Percentiles rank a stretch among this genome's conserved stretches.
Conservation (phyloP, 2,888 invertebrate species). For the Callyntrura guangdongensis region DNA sequence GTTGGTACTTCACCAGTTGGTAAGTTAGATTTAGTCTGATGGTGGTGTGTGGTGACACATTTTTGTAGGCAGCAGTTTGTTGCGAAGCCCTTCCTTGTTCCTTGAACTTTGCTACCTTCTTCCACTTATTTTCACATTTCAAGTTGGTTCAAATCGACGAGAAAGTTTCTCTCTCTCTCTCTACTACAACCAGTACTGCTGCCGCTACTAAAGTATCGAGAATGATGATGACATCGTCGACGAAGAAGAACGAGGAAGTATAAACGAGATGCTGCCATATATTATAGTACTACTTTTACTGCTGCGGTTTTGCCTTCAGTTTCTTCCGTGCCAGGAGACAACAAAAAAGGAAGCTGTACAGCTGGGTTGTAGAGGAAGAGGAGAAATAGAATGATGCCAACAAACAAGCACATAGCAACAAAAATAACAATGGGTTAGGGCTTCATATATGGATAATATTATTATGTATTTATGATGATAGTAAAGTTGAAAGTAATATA, state of each 20-base stretch:
- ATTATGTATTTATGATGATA: constrained; percentile 4
- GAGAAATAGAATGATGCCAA: background rate
- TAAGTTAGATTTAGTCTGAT: background rate
- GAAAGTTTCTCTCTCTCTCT: constrained; percentile 17
- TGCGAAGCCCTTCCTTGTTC: background rate
- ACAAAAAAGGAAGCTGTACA: background rate
- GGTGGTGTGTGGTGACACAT: background rate
- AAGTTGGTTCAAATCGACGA: background rate
- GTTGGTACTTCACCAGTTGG: background rate
- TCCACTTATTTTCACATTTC: background rate
- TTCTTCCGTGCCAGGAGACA: constrained; percentile 3
- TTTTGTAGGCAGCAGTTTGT: background rate
- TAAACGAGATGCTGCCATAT: background rate
- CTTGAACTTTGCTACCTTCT: constrained; percentile 21
- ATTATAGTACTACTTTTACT: background rate
- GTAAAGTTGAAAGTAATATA: background rate
- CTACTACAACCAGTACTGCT: background rate
- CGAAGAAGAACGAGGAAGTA: background rate
- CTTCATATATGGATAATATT: constrained; percentile 2
- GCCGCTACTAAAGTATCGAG: background rate
- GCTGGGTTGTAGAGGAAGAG: background rate
- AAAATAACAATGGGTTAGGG: constrained; percentile 3
- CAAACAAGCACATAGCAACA: constrained; percentile 34
- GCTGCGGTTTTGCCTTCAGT: constrained; percentile 34
- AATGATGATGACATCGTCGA: background rate